Percentiles rank a stretch among this genome's conserved stretches.
These are phyloP conservation scores for Rhadina sibilatrix DNA, from an alignment of 2,113 vertebrate genomes.

Conservation along the genomic window DNA sequence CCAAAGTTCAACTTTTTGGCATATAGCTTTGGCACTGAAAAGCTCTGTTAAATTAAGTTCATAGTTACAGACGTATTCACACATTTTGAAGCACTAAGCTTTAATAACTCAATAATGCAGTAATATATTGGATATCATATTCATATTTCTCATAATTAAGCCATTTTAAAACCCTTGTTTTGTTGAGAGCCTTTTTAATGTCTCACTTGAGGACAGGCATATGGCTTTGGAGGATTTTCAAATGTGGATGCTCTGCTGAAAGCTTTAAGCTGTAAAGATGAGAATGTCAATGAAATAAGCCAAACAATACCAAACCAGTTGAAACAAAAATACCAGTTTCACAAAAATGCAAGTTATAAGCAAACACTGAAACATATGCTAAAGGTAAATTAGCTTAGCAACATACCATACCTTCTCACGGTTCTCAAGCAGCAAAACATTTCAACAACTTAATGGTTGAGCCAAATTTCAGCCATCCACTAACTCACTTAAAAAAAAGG, in stretches of 20 bases:
- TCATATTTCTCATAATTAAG: neutral
- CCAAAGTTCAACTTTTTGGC: neutral
- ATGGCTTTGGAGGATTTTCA: neutral
- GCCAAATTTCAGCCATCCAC: slow-evolving; percentile 52
- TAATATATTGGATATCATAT: neutral
- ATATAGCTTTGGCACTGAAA: neutral
- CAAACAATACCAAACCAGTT: neutral
- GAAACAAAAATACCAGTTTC: neutral
- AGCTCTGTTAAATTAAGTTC: neutral
- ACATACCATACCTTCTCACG: slow-evolving; percentile 68
- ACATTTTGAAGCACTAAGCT: neutral
- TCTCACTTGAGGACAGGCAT: neutral
- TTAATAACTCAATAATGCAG: neutral
- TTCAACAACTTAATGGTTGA: slow-evolving; percentile 36
- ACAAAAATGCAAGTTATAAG: neutral
- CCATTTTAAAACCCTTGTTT: neutral
- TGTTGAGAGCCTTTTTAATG: neutral
- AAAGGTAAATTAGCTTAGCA: neutral
- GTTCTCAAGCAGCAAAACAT: slow-evolving; percentile 73
- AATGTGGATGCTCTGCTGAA: neutral
- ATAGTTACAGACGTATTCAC: neutral
- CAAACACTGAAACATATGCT: neutral
- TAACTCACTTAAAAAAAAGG: slow-evolving; percentile 34
- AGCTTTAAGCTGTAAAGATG: neutral
- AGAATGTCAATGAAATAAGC: neutral